A percentile compares a stretch with the other conserved stretches of the same genome.
These are phyloP conservation scores for Nyleta sp. DNA, from an alignment of 2,888 invertebrate species.

Conservation along the genomic window DNA sequence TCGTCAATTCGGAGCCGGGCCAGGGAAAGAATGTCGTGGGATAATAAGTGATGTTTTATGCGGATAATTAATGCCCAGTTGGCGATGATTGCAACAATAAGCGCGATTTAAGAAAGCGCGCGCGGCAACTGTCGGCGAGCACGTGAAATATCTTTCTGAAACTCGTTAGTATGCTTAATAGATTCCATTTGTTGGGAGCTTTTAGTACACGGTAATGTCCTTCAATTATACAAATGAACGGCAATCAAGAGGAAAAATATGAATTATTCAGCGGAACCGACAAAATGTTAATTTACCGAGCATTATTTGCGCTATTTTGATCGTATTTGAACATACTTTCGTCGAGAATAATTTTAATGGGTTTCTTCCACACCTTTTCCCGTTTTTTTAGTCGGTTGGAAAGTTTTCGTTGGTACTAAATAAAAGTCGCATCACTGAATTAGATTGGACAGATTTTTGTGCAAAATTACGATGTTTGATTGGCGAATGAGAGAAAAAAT, in stretches of 20 bases:
- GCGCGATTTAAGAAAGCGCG: constrained; percentile 23
- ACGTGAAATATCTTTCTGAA: constrained; percentile 46
- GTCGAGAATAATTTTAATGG: constrained; percentile 4
- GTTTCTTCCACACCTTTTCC: neutral
- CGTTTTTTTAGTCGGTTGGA: neutral
- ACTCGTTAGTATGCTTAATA: constrained; percentile 50
- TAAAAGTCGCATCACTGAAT: constrained; percentile 10
- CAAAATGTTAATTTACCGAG: constrained; percentile 16
- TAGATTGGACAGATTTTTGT: no score
- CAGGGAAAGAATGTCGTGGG: neutral
- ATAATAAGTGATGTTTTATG: constrained; percentile 27
- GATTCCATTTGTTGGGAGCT: constrained; percentile 36
- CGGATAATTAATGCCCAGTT: constrained; percentile 34
- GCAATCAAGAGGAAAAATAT: constrained; percentile 27
- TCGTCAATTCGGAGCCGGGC: neutral
- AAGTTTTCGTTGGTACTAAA: constrained; percentile 1
- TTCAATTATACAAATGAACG: constrained; percentile 47
- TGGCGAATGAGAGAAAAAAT: no score
- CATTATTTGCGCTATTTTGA: constrained; percentile 23
- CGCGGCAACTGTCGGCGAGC: constrained; percentile 25
- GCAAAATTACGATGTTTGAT: no score
- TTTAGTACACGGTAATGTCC: constrained; percentile 34
- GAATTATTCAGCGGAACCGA: constrained; percentile 32
- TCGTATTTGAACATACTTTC: constrained; percentile 29
- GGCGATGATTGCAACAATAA: constrained; percentile 40